These are phyloP conservation scores for Ptychadena robeensis DNA, from an alignment of 2,797 vertebrate genomes.

Conservation along the genomic window DNA sequence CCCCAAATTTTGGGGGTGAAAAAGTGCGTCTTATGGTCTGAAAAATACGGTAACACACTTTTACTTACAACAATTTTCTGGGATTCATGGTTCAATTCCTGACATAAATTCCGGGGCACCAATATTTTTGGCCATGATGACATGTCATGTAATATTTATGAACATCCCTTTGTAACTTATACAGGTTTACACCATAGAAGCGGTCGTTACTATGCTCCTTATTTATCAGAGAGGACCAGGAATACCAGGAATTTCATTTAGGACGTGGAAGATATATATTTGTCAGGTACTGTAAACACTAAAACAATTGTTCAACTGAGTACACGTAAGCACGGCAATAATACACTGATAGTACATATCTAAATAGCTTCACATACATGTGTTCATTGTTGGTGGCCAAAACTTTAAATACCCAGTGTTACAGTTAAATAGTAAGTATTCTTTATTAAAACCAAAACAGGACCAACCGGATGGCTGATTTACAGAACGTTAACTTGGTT, in stretches of 20 bases:
- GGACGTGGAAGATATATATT: neutral
- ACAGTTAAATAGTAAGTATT: conserved; percentile 3
- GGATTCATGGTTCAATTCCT: too few relatives aligned
- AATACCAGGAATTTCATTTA: neutral
- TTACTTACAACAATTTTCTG: too few relatives aligned
- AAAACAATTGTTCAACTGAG: neutral
- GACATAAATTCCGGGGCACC: too few relatives aligned
- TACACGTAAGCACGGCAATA: neutral
- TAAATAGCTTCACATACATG: neutral
- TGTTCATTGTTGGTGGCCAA: neutral
- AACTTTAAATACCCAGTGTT: neutral
- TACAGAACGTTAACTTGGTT: neutral
- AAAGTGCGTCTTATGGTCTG: too few relatives aligned
- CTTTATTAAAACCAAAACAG: conserved; percentile 5
- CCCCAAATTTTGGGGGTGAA: too few relatives aligned
- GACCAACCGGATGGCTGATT: neutral
- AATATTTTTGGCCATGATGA: too few relatives aligned
- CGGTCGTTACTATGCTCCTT: neutral
- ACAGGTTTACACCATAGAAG: neutral
- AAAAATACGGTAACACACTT: too few relatives aligned
- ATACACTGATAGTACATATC: conserved; percentile 15
- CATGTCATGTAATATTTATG: neutral
- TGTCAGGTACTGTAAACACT: conserved; percentile 1
- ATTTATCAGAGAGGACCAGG: neutral
- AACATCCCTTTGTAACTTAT: neutral